Base-by-base conservation (phyloP, 2,113 vertebrate genomes). In the Gopherus evgoodei region DNA sequence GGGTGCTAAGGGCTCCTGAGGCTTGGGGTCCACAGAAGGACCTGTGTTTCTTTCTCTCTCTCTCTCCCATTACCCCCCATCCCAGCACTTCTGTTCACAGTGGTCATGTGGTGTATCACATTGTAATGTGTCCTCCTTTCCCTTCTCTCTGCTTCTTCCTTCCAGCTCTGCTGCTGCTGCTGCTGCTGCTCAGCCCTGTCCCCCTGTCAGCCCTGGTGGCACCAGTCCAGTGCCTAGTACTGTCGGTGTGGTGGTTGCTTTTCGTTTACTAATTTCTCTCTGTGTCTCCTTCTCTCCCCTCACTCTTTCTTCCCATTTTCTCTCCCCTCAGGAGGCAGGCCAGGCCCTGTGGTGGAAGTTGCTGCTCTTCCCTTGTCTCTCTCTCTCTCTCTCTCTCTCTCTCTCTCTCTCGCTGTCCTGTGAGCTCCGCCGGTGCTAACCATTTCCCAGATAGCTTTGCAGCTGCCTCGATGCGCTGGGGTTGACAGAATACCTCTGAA, bases 81-180 rank as follows among this genome's bases (percentile, higher is more conserved):
- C 57, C 84, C 83, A 25, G 11, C 84, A 59, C 88, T 79, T 92
- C 89, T 81, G 11, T 10, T 76, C 9, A 1, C 95, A 83, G 91
- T 69, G 12, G 69, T 95, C 94, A 90, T 94, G 47, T 94, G 83
- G 90, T 94, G 94, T 93, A 89, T 81, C 89, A 76, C 53, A n/a
- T 76, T 95, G 11, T 95, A 96, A 93, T 82, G 42, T 91, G 82
- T 96, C 87, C 91, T 97, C 88, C 93, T 86, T 94, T 65, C 90
- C 97, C 53, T 82, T 96, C 96, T 98, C 97, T 98, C 96, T 92
- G 97, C 98, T 98, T 97, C 97, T 97, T 97, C 98, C 96, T 97
- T 97, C 80, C 88, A 98, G 98, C 95, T 90, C n/a, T 35, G 65
- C 93, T 16, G 94, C 95, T 96, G 89, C 86, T 47, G 47, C 44